Conservation (phyloP, 2,888 invertebrate species). For the Pogonocherus hispidulus region DNA sequence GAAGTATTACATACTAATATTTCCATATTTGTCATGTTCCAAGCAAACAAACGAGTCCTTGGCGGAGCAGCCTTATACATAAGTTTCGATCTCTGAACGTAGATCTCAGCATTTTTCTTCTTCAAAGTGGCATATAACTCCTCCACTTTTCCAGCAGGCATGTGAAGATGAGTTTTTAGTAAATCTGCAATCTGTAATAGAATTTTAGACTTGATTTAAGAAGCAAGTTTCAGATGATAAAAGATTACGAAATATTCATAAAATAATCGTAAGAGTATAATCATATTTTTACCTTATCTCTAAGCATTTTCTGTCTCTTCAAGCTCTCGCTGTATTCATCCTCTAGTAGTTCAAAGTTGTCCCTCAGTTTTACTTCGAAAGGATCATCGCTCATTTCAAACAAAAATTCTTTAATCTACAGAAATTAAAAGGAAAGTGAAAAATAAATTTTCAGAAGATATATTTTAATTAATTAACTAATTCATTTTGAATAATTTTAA, state of each 20-base stretch:
- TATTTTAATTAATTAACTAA: too few relatives aligned
- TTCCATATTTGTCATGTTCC: constrained; percentile 83
- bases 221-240: too few relatives aligned
- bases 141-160: constrained; percentile 90
- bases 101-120: constrained; percentile 95
- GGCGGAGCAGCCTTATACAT: constrained; percentile 73
- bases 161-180: constrained; percentile 84
- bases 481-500: too few relatives aligned
- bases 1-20: constrained; percentile 68
- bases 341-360: constrained; percentile 94
- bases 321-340: constrained; percentile 96
- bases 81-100: constrained; percentile 90
- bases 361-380: constrained; percentile 95
- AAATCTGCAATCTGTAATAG: constrained; percentile 76
- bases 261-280: neutral
- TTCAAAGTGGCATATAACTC: constrained; percentile 89
- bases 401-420: constrained; percentile 85
- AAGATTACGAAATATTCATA: neutral
- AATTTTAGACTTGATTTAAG: neutral
- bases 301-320: constrained; percentile 89
- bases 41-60: constrained; percentile 86
- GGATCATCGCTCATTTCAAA: constrained; percentile 98
- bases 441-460: too few relatives aligned
- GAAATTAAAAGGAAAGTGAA: constrained; percentile 7
- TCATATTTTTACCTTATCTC: constrained; percentile 77